Evolutionary conservation across 2,888 invertebrate species (phyloP).

Genomic region (Agrotis puta): DNA sequence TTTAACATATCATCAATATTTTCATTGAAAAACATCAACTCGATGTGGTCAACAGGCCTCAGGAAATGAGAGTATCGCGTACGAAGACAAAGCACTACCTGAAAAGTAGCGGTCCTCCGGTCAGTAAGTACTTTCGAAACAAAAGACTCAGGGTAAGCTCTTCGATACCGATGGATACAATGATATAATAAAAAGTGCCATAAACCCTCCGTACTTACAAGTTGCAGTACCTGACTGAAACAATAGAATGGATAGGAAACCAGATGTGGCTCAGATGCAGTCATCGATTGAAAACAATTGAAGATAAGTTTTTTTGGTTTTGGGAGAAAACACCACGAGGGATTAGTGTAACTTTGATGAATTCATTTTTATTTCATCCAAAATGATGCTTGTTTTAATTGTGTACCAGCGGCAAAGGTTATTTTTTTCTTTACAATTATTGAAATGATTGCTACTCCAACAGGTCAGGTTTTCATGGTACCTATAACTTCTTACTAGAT

Average conservation of each 20-base stretch:
- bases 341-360: neutral
- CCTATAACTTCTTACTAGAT: neutral
- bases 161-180: neutral
- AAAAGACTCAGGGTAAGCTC: neutral
- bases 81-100: neutral
- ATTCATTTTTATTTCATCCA: neutral
- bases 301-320: constrained; percentile 38
- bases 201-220: constrained; percentile 27
- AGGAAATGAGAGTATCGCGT: neutral
- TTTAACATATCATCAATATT: neutral
- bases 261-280: constrained; percentile 44
- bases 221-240: constrained; percentile 46
- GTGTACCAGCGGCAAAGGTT: fast-evolving
- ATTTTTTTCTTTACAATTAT: neutral
- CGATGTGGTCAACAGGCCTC: neutral
- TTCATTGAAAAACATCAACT: neutral
- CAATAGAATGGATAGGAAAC: constrained; percentile 37
- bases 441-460: too few relatives aligned
- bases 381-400: neutral
- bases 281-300: constrained; percentile 30
- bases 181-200: constrained; percentile 22
- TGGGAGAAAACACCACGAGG: constrained; percentile 51
- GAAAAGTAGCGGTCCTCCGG: too few relatives aligned
- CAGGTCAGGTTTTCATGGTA: too few relatives aligned
- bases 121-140: neutral